Conservation (phyloP, 2,888 invertebrate genomes). For the Nomada fabriciana region DNA sequence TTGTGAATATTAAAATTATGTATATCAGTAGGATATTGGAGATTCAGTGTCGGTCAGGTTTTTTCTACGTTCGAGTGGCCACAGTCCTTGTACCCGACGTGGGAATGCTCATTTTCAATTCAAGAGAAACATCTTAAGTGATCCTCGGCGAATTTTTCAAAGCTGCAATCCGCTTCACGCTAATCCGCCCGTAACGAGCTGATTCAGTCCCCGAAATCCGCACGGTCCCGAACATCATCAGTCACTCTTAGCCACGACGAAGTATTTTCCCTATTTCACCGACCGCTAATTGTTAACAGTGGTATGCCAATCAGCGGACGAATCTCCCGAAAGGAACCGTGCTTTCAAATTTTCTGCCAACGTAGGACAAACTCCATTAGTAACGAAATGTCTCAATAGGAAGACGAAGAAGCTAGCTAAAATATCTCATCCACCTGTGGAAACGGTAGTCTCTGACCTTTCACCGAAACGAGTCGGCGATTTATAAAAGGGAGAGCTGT, state of each 20-base stretch:
- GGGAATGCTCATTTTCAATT: too few species aligned
- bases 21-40: too few species aligned
- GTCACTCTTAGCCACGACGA: conserved; percentile 11
- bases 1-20: too few species aligned
- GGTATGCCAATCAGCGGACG: conserved; percentile 18
- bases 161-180: not conserved
- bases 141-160: too few species aligned
- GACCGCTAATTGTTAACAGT: not conserved
- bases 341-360: not conserved
- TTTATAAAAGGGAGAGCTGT: conserved; percentile 54
- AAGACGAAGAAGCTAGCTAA: conserved; percentile 3
- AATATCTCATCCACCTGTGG: conserved; percentile 44
- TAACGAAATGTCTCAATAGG: conserved; percentile 34
- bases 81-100: too few species aligned
- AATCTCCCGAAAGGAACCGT: not conserved
- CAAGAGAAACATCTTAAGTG: too few species aligned
- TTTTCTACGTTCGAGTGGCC: too few species aligned
- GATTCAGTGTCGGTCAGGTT: too few species aligned
- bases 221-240: conserved; percentile 15
- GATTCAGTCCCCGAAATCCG: conserved; percentile 14
- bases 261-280: not conserved
- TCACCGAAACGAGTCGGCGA: conserved; percentile 64
- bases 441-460: conserved; percentile 67
- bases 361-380: conserved; percentile 11
- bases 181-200: conserved; percentile 8